phyloP scores from a whole-genome alignment of 2,888 invertebrate species.

The Eristalis intricaria region DNA sequence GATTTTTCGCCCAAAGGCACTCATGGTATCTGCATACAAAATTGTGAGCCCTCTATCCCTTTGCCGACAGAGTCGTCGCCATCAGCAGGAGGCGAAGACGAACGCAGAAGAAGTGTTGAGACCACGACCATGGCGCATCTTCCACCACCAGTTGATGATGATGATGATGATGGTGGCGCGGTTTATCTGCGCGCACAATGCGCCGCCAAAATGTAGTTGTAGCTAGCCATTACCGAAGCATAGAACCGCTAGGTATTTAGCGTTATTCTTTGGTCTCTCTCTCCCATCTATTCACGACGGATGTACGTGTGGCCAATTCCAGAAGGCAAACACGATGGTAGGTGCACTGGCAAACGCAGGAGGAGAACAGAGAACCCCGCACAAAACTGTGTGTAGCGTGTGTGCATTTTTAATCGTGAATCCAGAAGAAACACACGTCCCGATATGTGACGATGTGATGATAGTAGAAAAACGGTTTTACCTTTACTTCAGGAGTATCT shows the following conservation, averaged over 20 bases:
- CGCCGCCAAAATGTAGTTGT: slow-evolving; percentile 21
- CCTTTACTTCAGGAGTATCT: background rate
- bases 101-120: background rate
- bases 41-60: background rate
- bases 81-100: no score
- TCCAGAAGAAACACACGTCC: background rate
- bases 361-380: background rate
- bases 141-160: background rate
- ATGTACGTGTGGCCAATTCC: slow-evolving; percentile 35
- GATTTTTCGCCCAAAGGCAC: slow-evolving; percentile 15
- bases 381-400: background rate
- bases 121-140: background rate
- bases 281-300: slow-evolving; percentile 48
- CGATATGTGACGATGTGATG: slow-evolving; percentile 24
- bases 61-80: background rate
- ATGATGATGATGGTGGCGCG: background rate
- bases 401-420: slow-evolving; percentile 57
- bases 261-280: slow-evolving; percentile 43
- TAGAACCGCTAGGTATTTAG: slow-evolving; percentile 71
- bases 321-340: slow-evolving; percentile 26
- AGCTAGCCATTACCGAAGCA: slow-evolving; percentile 17
- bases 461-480: slow-evolving; percentile 68
- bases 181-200: slow-evolving; percentile 36
- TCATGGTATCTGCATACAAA: slow-evolving; percentile 40
- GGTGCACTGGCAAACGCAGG: slow-evolving; percentile 26